A percentile compares a stretch with the other conserved stretches of the same genome.
Conservation (phyloP, 2,888 invertebrate genomes). For the Apotomis capreana region DNA sequence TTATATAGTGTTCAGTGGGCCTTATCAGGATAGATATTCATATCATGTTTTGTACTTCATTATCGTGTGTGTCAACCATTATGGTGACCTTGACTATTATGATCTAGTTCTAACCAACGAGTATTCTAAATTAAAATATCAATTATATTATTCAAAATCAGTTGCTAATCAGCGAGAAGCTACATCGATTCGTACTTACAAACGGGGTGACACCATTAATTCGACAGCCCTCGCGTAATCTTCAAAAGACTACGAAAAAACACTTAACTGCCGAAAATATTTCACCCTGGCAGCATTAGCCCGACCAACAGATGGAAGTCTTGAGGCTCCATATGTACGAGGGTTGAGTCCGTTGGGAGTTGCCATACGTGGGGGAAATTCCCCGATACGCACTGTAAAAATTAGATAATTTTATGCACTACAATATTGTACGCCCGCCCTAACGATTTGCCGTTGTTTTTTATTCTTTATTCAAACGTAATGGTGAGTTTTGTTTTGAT, state of each 20-base stretch:
- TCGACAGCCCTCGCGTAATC: constrained; percentile 14
- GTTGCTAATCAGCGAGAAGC: background rate
- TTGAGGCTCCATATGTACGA: constrained; percentile 59
- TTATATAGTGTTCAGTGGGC: too few relatives aligned
- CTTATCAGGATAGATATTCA: too few relatives aligned
- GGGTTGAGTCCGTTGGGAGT: constrained; percentile 66
- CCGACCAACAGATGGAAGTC: constrained; percentile 61
- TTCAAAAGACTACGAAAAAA: constrained; percentile 24
- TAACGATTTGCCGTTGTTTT: constrained; percentile 39
- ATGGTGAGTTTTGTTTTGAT: constrained; percentile 17
- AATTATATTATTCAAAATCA: too few relatives aligned
- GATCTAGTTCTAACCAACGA: too few relatives aligned
- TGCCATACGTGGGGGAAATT: constrained; percentile 52
- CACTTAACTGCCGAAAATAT: constrained; percentile 35
- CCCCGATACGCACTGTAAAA: constrained; percentile 72
- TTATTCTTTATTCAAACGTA: constrained; percentile 27
- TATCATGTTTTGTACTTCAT: too few relatives aligned
- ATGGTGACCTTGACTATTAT: too few relatives aligned
- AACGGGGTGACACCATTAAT: constrained; percentile 6
- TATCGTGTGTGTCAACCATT: too few relatives aligned
- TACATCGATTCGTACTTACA: background rate
- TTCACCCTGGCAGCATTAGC: constrained; percentile 30
- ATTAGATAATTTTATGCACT: constrained; percentile 80
- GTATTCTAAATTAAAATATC: too few relatives aligned
- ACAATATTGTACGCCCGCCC: constrained; percentile 53